phyloP scores from a whole-genome alignment of 2,797 vertebrate genomes.

The Onychomys leucogaster region DNA sequence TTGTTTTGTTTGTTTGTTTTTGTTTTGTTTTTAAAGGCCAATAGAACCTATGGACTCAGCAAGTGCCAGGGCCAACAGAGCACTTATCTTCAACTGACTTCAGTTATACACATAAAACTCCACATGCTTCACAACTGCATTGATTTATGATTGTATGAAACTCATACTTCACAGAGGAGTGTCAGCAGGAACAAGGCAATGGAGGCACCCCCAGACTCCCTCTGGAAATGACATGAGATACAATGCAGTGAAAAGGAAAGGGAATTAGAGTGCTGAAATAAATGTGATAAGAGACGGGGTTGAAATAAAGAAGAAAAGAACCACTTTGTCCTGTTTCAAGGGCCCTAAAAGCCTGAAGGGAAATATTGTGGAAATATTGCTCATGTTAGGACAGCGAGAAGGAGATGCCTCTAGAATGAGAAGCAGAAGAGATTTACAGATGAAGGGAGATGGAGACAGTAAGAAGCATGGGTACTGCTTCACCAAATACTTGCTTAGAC shows the following conservation, averaged over 20 bases:
- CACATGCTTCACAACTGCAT: neutral
- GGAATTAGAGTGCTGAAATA: neutral
- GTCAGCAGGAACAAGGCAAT: neutral
- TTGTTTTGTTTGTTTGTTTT: neutral
- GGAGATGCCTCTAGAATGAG: neutral
- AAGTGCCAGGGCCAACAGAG: neutral
- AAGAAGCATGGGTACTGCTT: neutral
- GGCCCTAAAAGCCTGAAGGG: neutral
- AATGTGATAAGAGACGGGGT: neutral
- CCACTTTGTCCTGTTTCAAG: neutral
- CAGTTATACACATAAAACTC: neutral
- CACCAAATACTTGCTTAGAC: neutral
- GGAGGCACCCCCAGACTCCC: neutral
- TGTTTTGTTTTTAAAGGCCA: constrained; percentile 2
- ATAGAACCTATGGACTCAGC: neutral
- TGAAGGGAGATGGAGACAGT: neutral
- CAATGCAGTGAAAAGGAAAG: neutral
- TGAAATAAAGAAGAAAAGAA: neutral
- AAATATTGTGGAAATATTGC: neutral
- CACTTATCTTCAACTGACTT: neutral
- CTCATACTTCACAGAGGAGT: neutral
- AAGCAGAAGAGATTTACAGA: neutral
- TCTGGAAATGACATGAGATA: neutral
- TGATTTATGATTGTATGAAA: constrained; percentile 9
- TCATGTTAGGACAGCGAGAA: neutral